Base-by-base conservation (phyloP, 2,797 vertebrate genomes). In the Liasis olivaceus region DNA sequence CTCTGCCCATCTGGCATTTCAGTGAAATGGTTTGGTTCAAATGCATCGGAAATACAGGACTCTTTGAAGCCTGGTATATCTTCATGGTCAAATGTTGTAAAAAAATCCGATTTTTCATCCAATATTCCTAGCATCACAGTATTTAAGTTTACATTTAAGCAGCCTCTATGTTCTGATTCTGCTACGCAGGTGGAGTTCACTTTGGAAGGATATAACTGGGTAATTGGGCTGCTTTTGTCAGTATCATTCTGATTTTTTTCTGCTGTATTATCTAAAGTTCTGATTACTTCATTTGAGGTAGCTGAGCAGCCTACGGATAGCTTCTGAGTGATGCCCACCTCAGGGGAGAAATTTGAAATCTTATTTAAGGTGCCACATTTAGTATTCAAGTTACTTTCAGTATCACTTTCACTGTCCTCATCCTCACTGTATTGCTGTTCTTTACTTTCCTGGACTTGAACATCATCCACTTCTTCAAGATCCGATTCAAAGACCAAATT, bases 141-240 rank as follows among this genome's bases (percentile, higher is more conserved):
- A 4, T 94, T 91, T 42, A 98, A 91, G 59, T 95, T 93, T 91
- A 98, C 97, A 20, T 97, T 97, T 93, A 98, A 97, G 88, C 93
- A 91, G 14, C 28, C 89, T 0, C 64, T 93, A 89, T 72, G 20
- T 20, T 63, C 91, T 13, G 2, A 26, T 5, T 42, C 69, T 91
- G 60, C 5, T 4, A 22, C 9, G 8, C 63, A 36, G 42, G 17
- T 3, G 1, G 24, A 54, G 2, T 94, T 85, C 0, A 47, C 92
- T 90, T 62, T 8, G 0, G 93, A 7, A 56, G 87, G 42, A 28
- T 92, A 56, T 81, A n/a, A 87, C 0, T 4, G 5, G 31, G 0
- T 6, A 1, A 0, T 0, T 2, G 0, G 0, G 1, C 26, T 89
- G 4, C 12, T 36, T 88, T 90, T 22, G 12, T 31, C 81, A 84